These are phyloP conservation scores for Tautogolabrus adspersus DNA, from an alignment of 2,113 vertebrate species.

Conservation along the genomic window DNA sequence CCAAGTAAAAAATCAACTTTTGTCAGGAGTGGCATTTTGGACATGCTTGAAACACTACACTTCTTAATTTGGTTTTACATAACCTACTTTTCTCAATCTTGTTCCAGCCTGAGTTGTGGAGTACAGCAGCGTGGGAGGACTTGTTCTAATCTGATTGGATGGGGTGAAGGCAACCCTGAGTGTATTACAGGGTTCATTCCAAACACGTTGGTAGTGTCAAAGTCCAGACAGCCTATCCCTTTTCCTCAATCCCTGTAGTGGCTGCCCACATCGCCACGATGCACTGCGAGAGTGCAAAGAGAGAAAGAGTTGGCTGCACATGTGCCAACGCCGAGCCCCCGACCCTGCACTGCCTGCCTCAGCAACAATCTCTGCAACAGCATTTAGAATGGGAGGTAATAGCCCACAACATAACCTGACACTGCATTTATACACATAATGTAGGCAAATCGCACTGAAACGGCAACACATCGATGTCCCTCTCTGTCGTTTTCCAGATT, in stretches of 20 bases:
- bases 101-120: background rate
- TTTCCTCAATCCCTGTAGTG: slow-evolving; percentile 34
- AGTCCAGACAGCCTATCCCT: slow-evolving; percentile 60
- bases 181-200: slow-evolving; percentile 64
- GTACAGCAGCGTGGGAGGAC: slow-evolving; percentile 13
- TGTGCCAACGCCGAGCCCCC: slow-evolving; percentile 46
- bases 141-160: too few relatives aligned
- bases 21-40: too few relatives aligned
- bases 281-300: slow-evolving; percentile 38
- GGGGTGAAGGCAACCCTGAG: slow-evolving; percentile 27
- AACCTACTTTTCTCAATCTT: slow-evolving; percentile 2
- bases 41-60: background rate
- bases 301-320: slow-evolving; percentile 45
- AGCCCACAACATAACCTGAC: slow-evolving; percentile 70
- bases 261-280: slow-evolving; percentile 31
- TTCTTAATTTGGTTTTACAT: background rate
- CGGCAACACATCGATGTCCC: slow-evolving; percentile 44
- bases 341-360: slow-evolving; percentile 62
- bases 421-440: slow-evolving; percentile 66
- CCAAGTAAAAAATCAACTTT: background rate
- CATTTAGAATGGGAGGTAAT: slow-evolving; percentile 70
- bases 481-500: slow-evolving; percentile 47
- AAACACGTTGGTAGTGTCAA: slow-evolving; percentile 61
- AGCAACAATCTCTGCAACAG: slow-evolving; percentile 70
- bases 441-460: slow-evolving; percentile 60